phyloP scores from a whole-genome alignment of 2,888 invertebrate genomes.

The Volucella inflata region DNA sequence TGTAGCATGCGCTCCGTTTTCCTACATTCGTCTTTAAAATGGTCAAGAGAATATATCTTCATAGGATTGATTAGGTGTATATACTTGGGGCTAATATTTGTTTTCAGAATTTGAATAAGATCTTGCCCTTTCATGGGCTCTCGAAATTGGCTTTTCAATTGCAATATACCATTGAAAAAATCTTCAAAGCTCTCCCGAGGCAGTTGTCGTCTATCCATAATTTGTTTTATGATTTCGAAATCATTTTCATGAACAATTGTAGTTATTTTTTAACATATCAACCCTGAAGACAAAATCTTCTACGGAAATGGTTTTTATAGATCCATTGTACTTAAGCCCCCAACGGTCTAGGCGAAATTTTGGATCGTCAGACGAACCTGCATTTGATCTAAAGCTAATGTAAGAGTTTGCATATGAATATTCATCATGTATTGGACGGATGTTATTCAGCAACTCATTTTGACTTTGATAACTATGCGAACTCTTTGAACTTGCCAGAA shows the following conservation, averaged over 20 bases:
- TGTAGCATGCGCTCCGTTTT: background rate
- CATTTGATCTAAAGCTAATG: too few species aligned
- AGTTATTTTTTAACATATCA: slow-evolving; percentile 37
- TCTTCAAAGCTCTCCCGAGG: slow-evolving; percentile 53
- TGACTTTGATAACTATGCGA: too few species aligned
- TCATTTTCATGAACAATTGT: slow-evolving; percentile 35
- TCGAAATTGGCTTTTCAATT: slow-evolving; percentile 28
- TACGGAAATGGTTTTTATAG: slow-evolving; percentile 32
- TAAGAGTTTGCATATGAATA: too few species aligned
- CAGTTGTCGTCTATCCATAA: slow-evolving; percentile 53
- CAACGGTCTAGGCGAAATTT: slow-evolving; percentile 5
- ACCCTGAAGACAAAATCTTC: slow-evolving; percentile 61
- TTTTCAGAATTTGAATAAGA: slow-evolving; percentile 33
- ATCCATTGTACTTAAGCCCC: slow-evolving; percentile 19
- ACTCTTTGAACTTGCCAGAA: too few species aligned
- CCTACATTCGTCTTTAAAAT: slow-evolving; percentile 1
- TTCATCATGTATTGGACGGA: background rate
- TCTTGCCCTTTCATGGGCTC: slow-evolving; percentile 26
- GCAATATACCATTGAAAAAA: slow-evolving; percentile 35
- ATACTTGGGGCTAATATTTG: slow-evolving; percentile 11
- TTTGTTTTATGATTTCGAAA: slow-evolving; percentile 47
- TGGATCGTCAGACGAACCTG: background rate
- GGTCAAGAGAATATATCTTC: too few species aligned
- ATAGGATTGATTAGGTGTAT: background rate
- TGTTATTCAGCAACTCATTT: background rate